Evolutionary conservation across 2,888 invertebrate genomes (phyloP), one percentile per base, ranked within the genome.

Genomic region (Nomada fabriciana): DNA sequence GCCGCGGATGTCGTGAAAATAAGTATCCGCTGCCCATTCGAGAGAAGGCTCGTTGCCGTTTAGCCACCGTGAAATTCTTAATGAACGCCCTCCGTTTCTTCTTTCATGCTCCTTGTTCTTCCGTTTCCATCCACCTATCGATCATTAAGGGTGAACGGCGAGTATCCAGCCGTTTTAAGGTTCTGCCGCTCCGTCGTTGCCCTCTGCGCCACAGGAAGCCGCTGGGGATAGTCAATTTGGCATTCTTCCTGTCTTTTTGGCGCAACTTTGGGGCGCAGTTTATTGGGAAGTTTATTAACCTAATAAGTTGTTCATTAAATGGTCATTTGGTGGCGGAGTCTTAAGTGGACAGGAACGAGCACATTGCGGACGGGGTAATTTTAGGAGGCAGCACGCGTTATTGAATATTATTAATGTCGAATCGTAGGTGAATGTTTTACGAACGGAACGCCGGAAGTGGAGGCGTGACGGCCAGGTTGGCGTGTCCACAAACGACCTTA

Each of bases 1-100:
- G 75, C 88, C 88, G 88, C 88, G 88, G 88, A 88, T 88, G 88
- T 88, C 88, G 88, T 88, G 86, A 79, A 88, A 88, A 88, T 88
- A 85, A 88, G 86, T 84, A 86, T 88, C 86, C 88, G 83, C 82
- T 80, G 80, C 74, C 71, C 55, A 80, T 77, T 69, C 80, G 76
- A 79, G 76, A 74, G 23, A 76, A 73, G 80, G 61, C 43, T 77
- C 88, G 86, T 86, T 82, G 82, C 77, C 82, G 80, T 76, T 71
- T 77, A 85, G 68, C 73, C 78, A 88, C 88, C 88, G 86, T 88
- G 86, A 88, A 88, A 86, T 88, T 86, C 88, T 73, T 77, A 71
- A 70, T 65, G 76, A 73, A 70, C 82, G 82, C 76, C 72, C 74
- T 76, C 29, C 60, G n/a, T 52, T 69, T 20, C 50, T 74, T 52